These are phyloP conservation scores for Acanthosepion pharaonis DNA, from an alignment of 2,888 invertebrate species.

Conservation along the genomic window DNA sequence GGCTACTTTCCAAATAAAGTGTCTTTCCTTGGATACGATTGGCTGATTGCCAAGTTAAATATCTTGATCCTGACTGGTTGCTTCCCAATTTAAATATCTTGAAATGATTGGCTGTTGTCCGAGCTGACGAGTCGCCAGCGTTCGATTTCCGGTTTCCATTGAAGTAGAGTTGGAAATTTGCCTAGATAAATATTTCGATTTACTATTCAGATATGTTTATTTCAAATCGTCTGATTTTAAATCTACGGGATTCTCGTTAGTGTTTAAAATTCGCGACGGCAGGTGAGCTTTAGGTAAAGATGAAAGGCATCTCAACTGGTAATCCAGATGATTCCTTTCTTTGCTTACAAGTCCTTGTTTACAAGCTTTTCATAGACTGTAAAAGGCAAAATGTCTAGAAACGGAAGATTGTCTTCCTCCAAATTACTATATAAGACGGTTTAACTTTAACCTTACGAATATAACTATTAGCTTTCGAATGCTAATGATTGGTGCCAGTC, in stretches of 20 bases:
- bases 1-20: not conserved
- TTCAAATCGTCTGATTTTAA: not conserved
- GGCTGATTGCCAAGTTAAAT: not conserved
- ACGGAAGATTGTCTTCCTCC: too few relatives aligned
- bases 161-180: not conserved
- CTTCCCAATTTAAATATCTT: conserved; percentile 16
- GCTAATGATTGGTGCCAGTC: too few relatives aligned
- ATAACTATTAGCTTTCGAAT: too few relatives aligned
- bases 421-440: too few relatives aligned
- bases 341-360: not conserved
- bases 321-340: not conserved
- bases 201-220: not conserved
- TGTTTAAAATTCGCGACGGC: not conserved
- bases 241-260: not conserved
- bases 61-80: not conserved
- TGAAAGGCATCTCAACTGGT: not conserved
- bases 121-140: too few relatives aligned
- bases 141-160: not conserved
- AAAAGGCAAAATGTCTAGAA: too few relatives aligned
- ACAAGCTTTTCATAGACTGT: too few relatives aligned
- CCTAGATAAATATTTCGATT: not conserved
- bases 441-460: too few relatives aligned
- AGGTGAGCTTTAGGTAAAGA: too few relatives aligned
- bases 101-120: conserved; percentile 21
- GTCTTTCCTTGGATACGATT: not conserved